A percentile compares a stretch with the other conserved stretches of the same genome.
phyloP scores from a whole-genome alignment of 2,113 vertebrate genomes.

The Lepisosteus osseus region DNA sequence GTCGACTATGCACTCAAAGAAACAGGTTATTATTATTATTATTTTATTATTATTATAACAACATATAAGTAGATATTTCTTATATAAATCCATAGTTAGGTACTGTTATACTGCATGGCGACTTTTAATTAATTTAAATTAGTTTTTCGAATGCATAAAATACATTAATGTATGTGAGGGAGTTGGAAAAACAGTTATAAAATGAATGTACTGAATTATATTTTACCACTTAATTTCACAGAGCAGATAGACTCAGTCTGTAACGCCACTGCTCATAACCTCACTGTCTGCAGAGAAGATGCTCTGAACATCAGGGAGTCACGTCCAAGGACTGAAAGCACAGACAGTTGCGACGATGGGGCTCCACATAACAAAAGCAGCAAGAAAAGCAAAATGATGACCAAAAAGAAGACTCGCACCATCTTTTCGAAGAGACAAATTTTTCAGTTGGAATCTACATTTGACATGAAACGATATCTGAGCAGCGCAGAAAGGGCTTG shows the following conservation, averaged over 20 bases:
- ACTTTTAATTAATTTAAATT: constrained; percentile 8
- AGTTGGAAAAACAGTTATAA: background rate
- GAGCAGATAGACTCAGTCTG: constrained; percentile 44
- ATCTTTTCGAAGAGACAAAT: constrained; percentile 86
- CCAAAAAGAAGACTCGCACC: constrained; percentile 82
- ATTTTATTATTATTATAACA: background rate
- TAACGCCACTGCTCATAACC: constrained; percentile 20
- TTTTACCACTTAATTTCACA: constrained; percentile 45
- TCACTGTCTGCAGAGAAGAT: constrained; percentile 37
- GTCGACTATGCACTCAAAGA: constrained; percentile 31
- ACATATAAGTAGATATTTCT: background rate
- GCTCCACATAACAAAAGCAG: constrained; percentile 34
- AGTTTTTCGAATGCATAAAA: too few species aligned
- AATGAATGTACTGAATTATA: background rate
- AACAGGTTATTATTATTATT: constrained; percentile 44
- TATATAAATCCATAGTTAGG: too few species aligned
- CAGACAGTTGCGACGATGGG: constrained; percentile 58
- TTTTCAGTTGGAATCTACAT: constrained; percentile 83
- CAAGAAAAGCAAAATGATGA: constrained; percentile 63
- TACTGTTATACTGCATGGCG: background rate
- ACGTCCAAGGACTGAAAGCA: constrained; percentile 53
- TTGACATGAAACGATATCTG: constrained; percentile 81
- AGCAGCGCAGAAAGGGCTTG: constrained; percentile 79
- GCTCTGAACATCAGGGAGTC: constrained; percentile 40
- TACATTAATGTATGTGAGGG: too few species aligned